Conservation (phyloP, 2,888 invertebrate genomes). For the Scaptomyza flava region DNA sequence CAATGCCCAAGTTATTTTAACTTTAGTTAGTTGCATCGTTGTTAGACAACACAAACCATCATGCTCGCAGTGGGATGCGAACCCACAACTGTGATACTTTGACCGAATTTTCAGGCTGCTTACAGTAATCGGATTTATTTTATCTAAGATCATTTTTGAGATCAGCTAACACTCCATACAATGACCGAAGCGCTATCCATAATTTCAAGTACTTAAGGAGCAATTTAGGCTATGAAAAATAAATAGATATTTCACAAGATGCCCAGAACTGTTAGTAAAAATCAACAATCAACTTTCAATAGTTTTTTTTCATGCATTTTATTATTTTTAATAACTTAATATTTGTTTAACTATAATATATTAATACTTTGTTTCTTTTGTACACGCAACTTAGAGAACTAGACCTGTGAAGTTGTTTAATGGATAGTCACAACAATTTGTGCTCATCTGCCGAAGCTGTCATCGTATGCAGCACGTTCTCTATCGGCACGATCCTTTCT, state of each 20-base stretch:
- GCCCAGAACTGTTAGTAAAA: background rate
- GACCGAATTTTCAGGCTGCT: background rate
- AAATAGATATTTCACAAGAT: background rate
- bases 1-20: too few relatives aligned
- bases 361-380: constrained; percentile 44
- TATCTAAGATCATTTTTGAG: background rate
- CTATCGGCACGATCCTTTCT: constrained; percentile 53
- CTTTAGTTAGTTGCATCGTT: too few relatives aligned
- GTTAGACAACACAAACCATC: too few relatives aligned
- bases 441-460: constrained; percentile 62
- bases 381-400: constrained; percentile 21
- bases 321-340: background rate
- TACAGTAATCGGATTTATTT: background rate
- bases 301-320: too few relatives aligned
- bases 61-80: too few relatives aligned
- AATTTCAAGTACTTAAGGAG: background rate
- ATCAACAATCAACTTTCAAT: background rate
- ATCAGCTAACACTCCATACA: background rate
- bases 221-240: background rate
- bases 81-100: too few relatives aligned
- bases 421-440: background rate
- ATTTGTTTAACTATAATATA: constrained; percentile 34
- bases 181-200: background rate
- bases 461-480: constrained; percentile 55
- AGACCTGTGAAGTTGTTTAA: constrained; percentile 39